These are phyloP conservation scores for Pelagia noctiluca DNA, from an alignment of 30 jellyfish, hydroid and myxozoan species.

Conservation along the genomic window DNA sequence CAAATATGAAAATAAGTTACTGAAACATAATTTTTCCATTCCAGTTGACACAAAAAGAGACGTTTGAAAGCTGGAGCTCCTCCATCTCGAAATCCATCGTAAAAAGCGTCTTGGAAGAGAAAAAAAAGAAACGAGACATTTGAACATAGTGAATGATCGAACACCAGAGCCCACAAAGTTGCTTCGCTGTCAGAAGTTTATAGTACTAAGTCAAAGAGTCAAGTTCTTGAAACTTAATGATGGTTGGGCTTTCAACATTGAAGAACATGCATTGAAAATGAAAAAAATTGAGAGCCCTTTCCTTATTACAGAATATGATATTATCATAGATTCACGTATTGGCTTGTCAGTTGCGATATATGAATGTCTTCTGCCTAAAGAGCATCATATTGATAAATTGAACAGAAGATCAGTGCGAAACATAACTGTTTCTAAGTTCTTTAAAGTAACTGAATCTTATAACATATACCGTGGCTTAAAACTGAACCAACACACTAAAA, in stretches of 20 bases:
- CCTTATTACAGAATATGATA: background rate
- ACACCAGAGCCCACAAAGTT: conserved; percentile 19
- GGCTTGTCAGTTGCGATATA: conserved; percentile 23
- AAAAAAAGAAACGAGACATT: background rate
- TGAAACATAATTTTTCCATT: background rate
- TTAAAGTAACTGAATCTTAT: conserved; percentile 12
- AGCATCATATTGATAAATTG: conserved; percentile 14
- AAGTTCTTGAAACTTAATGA: conserved; percentile 2
- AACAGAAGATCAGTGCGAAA: conserved; percentile 31
- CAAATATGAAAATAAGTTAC: background rate
- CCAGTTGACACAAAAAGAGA: conserved; percentile 28
- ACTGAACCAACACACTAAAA: background rate
- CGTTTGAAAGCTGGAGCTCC: conserved; percentile 36
- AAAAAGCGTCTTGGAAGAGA: conserved; percentile 22
- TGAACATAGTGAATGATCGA: conserved; percentile 18
- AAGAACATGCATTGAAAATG: conserved; percentile 7
- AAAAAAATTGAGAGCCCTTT: conserved; percentile 23
- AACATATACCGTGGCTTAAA: conserved; percentile 23
- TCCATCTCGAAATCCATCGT: conserved; percentile 20
- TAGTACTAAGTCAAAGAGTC: conserved; percentile 22
- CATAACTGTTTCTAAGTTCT: conserved; percentile 29
- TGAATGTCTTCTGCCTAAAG: conserved; percentile 34
- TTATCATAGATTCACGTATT: conserved; percentile 2
- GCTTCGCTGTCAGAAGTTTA: conserved; percentile 22
- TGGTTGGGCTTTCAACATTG: conserved; percentile 16